Base-by-base conservation (phyloP, 2,113 vertebrate genomes). In the Bambusicola thoracicus region DNA sequence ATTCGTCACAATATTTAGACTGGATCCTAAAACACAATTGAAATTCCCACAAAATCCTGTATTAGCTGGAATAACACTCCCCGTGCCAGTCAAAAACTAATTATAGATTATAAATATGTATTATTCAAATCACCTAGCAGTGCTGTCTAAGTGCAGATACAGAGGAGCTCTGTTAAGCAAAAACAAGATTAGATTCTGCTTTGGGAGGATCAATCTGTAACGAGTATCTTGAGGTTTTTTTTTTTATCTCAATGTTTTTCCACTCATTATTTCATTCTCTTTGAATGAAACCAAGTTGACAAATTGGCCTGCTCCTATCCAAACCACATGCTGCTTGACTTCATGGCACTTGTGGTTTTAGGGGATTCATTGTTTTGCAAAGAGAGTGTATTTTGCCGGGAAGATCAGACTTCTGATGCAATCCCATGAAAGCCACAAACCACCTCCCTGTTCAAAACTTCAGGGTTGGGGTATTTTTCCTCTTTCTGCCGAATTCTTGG, bases 361-460 rank as follows among this genome's bases (percentile, higher is more conserved):
- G 89, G 68, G 87, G 95, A 94, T 94, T 94, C 96, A 53, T 92
- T 96, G 94, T 96, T 56, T 96, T 96, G 94, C 85, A 91, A 40
- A 89, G 72, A 88, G 96, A 96, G n/a, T 77, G 66, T 94, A 65
- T 97, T 70, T 51, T 96, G 94, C 94, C 13, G 89, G 94, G 96
- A 97, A 96, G 85, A 96, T 96, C 93, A 94, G 93, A 83, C 87
- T 96, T 93, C 96, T 95, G 96, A 97, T 97, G 95, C 95, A 96
- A 95, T 94, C 93, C 94, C 89, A 56, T 90, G 95, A 97, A 97
- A 97, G 75, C 94, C 96, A 96, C 95, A 97, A 97, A 92, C 96
- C 93, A 96, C 79, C 82, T 94, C 85, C 87, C 90, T 92, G 19
- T 48, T 92, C 87, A 95, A 61, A 94, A 81, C 87, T 90, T 86